phyloP scores from a whole-genome alignment of 35 echinoderm and acorn worm genomes.

The Apostichopus californicus region DNA sequence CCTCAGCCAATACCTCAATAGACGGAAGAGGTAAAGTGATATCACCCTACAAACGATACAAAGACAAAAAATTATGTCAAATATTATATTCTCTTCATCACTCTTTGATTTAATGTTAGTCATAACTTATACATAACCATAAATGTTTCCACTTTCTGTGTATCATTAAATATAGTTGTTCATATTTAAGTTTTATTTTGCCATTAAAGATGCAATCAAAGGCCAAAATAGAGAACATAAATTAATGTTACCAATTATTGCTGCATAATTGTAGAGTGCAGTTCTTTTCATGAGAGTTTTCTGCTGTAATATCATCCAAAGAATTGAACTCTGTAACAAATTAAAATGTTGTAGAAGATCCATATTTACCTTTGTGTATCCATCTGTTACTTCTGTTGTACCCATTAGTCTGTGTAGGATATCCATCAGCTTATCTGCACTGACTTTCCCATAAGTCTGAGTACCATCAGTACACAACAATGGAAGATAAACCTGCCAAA shows the following conservation, averaged over 20 bases:
- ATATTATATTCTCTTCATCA: not conserved
- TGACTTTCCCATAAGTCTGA: constrained; percentile 88
- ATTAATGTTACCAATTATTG: too few relatives aligned
- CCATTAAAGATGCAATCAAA: too few relatives aligned
- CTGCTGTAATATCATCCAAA: too few relatives aligned
- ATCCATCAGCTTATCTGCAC: constrained; percentile 95
- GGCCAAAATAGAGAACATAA: too few relatives aligned
- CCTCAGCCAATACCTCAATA: constrained; percentile 97
- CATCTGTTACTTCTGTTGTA: constrained; percentile 90
- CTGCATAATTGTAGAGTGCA: not conserved
- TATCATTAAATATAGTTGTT: too few relatives aligned
- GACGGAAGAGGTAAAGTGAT: constrained; percentile 93
- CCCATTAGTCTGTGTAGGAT: constrained; percentile 93
- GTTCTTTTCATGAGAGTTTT: not conserved
- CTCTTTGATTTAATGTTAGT: too few relatives aligned
- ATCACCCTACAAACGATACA: constrained; percentile 65
- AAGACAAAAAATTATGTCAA: not conserved
- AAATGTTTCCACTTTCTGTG: too few relatives aligned
- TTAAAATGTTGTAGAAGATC: too few relatives aligned
- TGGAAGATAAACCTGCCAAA: constrained; percentile 83
- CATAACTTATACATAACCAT: too few relatives aligned
- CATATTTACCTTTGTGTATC: constrained; percentile 80
- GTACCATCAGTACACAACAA: constrained; percentile 92
- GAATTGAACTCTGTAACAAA: not conserved
- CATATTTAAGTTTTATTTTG: too few relatives aligned